Percentiles rank a stretch among this genome's conserved stretches.
phyloP scores from a whole-genome alignment of 2,113 vertebrate genomes.

The Platysternon megacephalum region DNA sequence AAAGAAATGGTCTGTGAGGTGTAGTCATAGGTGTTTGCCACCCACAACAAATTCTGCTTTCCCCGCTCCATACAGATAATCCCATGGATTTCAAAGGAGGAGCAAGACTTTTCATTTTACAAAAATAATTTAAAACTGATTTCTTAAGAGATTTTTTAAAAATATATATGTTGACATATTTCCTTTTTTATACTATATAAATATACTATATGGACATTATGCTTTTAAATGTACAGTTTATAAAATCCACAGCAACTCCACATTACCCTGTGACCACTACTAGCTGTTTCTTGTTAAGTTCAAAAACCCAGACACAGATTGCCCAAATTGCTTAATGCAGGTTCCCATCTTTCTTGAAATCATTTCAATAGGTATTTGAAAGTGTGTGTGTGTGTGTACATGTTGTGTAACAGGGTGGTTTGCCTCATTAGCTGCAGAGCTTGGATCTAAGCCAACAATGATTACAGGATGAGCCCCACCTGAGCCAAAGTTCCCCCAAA shows the following conservation, averaged over 20 bases:
- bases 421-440: neutral
- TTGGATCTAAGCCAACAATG: neutral
- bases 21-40: neutral
- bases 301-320: neutral
- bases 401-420: neutral
- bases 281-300: neutral
- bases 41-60: neutral
- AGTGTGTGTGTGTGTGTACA: fast-evolving
- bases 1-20: neutral
- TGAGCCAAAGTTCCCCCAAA: neutral
- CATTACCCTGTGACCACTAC: neutral
- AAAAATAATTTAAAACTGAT: neutral
- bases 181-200: neutral
- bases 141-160: neutral
- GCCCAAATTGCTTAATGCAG: neutral
- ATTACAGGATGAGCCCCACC: neutral
- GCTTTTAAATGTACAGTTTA: neutral
- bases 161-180: neutral
- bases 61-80: neutral
- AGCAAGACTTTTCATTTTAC: neutral
- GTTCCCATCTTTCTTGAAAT: neutral
- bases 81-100: neutral
- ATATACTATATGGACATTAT: neutral
- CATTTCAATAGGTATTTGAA: neutral
- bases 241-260: neutral